phyloP scores from a whole-genome alignment of 2,113 vertebrate genomes.

The Pogonocichla stellata region DNA sequence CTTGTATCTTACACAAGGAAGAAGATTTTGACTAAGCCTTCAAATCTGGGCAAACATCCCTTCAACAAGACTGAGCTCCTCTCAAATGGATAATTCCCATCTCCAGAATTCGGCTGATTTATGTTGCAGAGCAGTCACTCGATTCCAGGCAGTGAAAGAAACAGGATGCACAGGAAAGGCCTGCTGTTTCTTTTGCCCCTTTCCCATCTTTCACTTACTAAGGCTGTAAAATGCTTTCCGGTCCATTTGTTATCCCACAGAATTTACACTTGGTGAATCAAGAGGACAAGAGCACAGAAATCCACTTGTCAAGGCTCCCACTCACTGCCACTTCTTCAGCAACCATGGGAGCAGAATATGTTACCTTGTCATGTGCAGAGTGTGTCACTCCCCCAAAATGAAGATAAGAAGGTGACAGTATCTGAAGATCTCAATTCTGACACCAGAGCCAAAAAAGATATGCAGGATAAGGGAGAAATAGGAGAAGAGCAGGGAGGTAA shows the following conservation, averaged over 20 bases:
- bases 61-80: rapidly evolving
- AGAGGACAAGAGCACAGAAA: neutral
- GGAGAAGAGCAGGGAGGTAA: neutral
- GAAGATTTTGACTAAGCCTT: neutral
- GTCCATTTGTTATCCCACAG: neutral
- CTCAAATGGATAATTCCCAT: neutral
- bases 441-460: neutral
- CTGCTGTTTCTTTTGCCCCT: neutral
- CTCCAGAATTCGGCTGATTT: neutral
- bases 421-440: neutral
- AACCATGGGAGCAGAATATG: neutral
- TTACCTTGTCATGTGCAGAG: neutral
- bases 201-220: neutral
- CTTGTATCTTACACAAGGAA: neutral
- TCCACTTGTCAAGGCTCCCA: neutral
- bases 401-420: neutral
- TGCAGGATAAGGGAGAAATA: neutral
- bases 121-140: neutral
- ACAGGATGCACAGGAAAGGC: neutral
- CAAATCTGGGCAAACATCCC: neutral
- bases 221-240: neutral
- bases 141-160: neutral
- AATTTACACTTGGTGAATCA: neutral
- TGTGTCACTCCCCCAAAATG: neutral
- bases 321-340: neutral